Percentiles rank a stretch among this genome's conserved stretches.
These are phyloP conservation scores for Casuarius casuarius DNA, from an alignment of 2,113 vertebrate genomes.

Conservation along the genomic window DNA sequence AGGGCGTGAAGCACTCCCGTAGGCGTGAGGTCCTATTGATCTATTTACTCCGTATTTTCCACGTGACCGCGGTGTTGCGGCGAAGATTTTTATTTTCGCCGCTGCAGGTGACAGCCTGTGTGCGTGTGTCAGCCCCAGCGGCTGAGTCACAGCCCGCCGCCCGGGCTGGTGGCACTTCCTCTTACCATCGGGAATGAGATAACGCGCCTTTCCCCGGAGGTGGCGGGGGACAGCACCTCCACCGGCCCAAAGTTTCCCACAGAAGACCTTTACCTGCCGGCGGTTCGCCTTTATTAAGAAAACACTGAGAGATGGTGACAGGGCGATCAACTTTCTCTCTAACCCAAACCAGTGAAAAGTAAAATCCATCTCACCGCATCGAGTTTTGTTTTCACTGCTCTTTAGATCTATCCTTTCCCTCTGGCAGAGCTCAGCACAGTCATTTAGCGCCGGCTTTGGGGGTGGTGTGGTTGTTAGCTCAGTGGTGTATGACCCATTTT, in stretches of 20 bases:
- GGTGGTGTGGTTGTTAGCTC: conserved; percentile 81
- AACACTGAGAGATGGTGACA: conserved; percentile 8
- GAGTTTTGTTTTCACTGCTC: conserved; percentile 81
- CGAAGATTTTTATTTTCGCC: not conserved
- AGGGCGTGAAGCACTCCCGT: not conserved
- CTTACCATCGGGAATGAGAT: not conserved
- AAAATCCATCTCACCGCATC: conserved; percentile 81
- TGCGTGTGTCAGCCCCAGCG: conserved; percentile 24
- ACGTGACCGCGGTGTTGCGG: not conserved
- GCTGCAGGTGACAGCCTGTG: not conserved
- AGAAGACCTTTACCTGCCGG: not conserved
- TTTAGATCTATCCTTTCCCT: conserved; percentile 69
- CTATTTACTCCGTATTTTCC: conserved; percentile 30
- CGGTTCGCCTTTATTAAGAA: not conserved
- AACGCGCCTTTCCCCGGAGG: not conserved
- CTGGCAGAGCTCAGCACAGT: conserved; percentile 74
- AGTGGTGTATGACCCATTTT: conserved; percentile 78
- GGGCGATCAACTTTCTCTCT: conserved; percentile 79
- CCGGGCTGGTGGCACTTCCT: not conserved
- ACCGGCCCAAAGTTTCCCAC: conserved; percentile 3
- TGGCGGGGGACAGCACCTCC: not conserved
- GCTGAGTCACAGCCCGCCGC: conserved; percentile 50
- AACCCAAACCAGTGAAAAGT: conserved; percentile 80
- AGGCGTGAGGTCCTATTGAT: not conserved
- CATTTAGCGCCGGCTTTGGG: conserved; percentile 77